Evolutionary conservation across 2,888 invertebrate species (phyloP).

Genomic region (Tenthredo livida): DNA sequence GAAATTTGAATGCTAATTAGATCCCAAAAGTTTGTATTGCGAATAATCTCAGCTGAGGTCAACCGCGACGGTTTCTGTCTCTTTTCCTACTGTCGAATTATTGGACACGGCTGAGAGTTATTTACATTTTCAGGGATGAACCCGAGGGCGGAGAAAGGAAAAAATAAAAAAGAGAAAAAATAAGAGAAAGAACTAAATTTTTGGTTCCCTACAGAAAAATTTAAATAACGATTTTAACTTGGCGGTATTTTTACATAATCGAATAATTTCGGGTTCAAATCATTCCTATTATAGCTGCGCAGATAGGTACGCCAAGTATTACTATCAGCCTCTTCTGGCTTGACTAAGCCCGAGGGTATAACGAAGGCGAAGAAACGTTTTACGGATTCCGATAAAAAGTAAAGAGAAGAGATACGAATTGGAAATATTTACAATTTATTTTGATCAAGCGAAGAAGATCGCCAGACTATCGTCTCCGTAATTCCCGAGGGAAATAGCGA

Average conservation of each 20-base stretch:
- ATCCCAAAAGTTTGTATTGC: not conserved
- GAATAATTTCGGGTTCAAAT: not conserved
- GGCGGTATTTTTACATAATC: not conserved
- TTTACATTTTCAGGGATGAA: not conserved
- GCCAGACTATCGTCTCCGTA: not conserved
- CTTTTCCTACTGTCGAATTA: not conserved
- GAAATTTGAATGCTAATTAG: constrained; percentile 15
- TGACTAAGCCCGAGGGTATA: not conserved
- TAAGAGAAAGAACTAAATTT: not conserved
- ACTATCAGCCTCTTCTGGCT: not conserved
- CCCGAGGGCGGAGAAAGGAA: not conserved
- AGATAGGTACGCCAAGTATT: not conserved
- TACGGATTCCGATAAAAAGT: not conserved
- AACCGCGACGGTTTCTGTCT: not conserved
- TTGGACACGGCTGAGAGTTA: not conserved
- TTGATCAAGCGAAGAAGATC: not conserved
- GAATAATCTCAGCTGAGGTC: not conserved
- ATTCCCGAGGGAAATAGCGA: not conserved
- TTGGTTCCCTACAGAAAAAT: not conserved
- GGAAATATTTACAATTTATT: constrained; percentile 22
- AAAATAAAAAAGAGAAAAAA: not conserved
- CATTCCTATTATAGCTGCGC: not conserved
- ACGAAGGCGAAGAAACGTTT: not conserved
- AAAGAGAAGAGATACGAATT: not conserved
- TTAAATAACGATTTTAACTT: not conserved